phyloP scores from a whole-genome alignment of 2,888 invertebrate species.

The Beris morrisii region DNA sequence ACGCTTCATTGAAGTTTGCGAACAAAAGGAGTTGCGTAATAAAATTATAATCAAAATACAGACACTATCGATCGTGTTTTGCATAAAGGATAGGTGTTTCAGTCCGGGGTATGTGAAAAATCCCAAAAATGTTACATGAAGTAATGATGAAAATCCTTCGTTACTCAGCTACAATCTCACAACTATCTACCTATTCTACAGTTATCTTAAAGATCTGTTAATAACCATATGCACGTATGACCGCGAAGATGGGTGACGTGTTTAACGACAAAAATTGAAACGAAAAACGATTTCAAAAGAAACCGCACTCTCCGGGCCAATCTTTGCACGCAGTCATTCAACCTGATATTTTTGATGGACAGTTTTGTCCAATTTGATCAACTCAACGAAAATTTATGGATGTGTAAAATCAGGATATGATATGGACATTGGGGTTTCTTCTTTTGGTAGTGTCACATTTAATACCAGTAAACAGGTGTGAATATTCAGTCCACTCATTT shows the following conservation, averaged over 20 bases:
- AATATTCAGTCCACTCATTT: neutral
- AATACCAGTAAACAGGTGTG: slow-evolving; percentile 13
- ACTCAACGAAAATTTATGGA: neutral
- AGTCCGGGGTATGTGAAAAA: too few species aligned
- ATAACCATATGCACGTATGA: slow-evolving; percentile 1
- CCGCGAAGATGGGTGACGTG: slow-evolving; percentile 17
- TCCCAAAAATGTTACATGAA: too few species aligned
- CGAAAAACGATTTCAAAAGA: slow-evolving; percentile 17
- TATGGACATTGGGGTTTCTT: neutral
- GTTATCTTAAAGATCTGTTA: neutral
- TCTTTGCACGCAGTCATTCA: neutral
- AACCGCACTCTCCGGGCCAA: neutral
- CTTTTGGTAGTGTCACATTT: neutral
- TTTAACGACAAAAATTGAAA: slow-evolving; percentile 27
- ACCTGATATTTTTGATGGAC: slow-evolving; percentile 19
- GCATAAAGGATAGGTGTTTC: too few species aligned
- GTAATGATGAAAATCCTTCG: too few species aligned
- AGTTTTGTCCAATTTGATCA: slow-evolving; percentile 11
- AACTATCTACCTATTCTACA: too few species aligned
- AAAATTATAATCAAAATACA: too few species aligned
- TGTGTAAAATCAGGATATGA: neutral
- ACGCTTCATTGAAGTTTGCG: too few species aligned
- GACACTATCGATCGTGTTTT: too few species aligned
- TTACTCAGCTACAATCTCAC: too few species aligned
- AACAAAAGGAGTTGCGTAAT: too few species aligned